Evolutionary conservation across 2,888 invertebrate species (phyloP), one percentile per base, ranked within the genome.

Genomic region (Amphimallon solstitiale): DNA sequence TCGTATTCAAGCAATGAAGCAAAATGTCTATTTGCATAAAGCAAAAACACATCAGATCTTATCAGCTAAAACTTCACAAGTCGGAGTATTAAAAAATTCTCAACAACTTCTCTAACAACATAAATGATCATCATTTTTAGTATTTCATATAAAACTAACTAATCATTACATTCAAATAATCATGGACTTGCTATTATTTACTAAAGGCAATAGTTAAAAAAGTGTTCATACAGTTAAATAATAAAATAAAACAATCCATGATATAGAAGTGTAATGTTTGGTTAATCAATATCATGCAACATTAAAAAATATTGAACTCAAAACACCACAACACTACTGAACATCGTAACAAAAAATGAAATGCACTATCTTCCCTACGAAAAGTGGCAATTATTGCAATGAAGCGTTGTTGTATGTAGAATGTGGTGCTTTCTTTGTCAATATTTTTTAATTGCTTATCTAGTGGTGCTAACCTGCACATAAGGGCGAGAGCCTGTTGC

Each of bases 401-500:
- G 37, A 34, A 23, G 7, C 23, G 46, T 61, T 61, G 61, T 61
- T 54, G 54, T 46, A 34, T 45, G 63, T 52, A 54, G 46, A 17
- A 35, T 17, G 63, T 63, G 63, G 63, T 54, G 54, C 14, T 61
- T 62, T 64, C 56, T 68, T 71, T 68, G 63, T 46, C 62, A 19
- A 68, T 49, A 63, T 48, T 65, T 65, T 67, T 34, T 40, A 56
- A 56, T 62, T 49, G 49, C 45, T 63, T 63, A 45, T 65, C 60
- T 68, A 70, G 72, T 73, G 74, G 79, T 77, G 79, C 82, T 81
- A 81, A 93, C 93, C 93, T 90, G 91, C 94, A 94, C 94, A 94
- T 94, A 80, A 94, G 89, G 76, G 93, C 93, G 79, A 94, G 88
- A 77, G 93, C 93, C 86, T 94, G 94, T 84, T 94, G 94, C 70